Conservation (phyloP, 2,888 invertebrate genomes). For the Xestia c-nigrum region DNA sequence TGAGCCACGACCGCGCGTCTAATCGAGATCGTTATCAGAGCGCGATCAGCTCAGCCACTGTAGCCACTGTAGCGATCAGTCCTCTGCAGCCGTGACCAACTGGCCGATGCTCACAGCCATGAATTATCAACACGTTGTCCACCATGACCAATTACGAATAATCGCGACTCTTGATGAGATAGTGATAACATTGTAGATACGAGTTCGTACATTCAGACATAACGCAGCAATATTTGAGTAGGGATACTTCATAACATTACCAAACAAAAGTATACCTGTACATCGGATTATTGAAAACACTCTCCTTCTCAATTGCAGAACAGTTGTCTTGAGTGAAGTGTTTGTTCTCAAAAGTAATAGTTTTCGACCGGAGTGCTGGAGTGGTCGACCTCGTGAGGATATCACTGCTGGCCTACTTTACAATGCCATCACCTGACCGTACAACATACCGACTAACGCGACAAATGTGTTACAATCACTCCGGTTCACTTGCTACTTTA, state of each 20-base stretch:
- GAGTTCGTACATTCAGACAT: background rate
- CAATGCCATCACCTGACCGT: constrained; percentile 32
- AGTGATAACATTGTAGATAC: background rate
- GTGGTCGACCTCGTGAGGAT: constrained; percentile 34
- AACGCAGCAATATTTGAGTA: background rate
- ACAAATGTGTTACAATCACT: constrained; percentile 1
- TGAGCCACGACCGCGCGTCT: constrained; percentile 33
- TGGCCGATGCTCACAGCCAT: constrained; percentile 21
- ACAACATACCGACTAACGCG: background rate
- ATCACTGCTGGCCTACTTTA: constrained; percentile 42
- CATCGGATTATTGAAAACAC: background rate
- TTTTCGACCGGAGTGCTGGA: constrained; percentile 15
- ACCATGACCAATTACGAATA: background rate
- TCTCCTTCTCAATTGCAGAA: constrained; percentile 6
- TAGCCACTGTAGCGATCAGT: constrained; percentile 18
- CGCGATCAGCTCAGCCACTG: constrained; percentile 14
- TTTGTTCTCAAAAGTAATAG: constrained; percentile 15
- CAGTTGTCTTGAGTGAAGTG: constrained; percentile 34
- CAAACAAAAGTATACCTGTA: background rate
- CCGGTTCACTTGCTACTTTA: background rate
- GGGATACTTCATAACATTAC: background rate
- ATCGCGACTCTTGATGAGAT: constrained; percentile 9
- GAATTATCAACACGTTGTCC: constrained; percentile 16
- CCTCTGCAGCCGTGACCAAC: constrained; percentile 39
- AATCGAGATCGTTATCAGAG: constrained; percentile 53